Percentiles rank a stretch among this genome's conserved stretches.
These are phyloP conservation scores for Mustela lutreola DNA, from an alignment of 2,113 vertebrate species.

Conservation along the genomic window DNA sequence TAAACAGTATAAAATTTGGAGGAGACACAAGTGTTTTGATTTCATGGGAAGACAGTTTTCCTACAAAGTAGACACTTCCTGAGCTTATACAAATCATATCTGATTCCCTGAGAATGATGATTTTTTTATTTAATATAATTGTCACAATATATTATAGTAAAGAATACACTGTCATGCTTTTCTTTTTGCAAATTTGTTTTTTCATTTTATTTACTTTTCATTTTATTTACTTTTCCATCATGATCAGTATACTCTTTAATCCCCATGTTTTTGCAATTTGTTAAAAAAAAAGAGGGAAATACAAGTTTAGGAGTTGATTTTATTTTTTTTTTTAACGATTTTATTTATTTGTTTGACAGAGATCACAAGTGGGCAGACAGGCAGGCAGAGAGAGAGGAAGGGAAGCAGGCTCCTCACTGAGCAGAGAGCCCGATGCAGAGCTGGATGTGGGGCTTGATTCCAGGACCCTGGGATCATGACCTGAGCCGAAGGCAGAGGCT, in stretches of 20 bases:
- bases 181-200: slow-evolving; percentile 29
- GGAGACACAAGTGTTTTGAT: neutral
- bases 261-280: neutral
- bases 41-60: slow-evolving; percentile 5
- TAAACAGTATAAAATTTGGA: slow-evolving; percentile 32
- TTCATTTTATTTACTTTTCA: neutral
- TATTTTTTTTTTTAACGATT: neutral
- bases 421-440: no score
- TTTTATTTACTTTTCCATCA: neutral
- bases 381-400: no score
- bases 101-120: neutral
- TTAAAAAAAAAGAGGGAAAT: neutral
- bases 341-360: no score
- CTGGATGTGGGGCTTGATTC: no score
- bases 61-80: neutral
- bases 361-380: no score
- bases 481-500: no score
- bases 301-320: neutral
- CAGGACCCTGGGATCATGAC: no score
- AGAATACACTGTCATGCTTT: neutral
- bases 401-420: no score
- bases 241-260: neutral
- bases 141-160: neutral
- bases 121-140: neutral
- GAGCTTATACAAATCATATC: neutral